These are phyloP conservation scores for Drosophila nr. medialis DNA, from an alignment of 2,888 invertebrate species.

Conservation along the genomic window DNA sequence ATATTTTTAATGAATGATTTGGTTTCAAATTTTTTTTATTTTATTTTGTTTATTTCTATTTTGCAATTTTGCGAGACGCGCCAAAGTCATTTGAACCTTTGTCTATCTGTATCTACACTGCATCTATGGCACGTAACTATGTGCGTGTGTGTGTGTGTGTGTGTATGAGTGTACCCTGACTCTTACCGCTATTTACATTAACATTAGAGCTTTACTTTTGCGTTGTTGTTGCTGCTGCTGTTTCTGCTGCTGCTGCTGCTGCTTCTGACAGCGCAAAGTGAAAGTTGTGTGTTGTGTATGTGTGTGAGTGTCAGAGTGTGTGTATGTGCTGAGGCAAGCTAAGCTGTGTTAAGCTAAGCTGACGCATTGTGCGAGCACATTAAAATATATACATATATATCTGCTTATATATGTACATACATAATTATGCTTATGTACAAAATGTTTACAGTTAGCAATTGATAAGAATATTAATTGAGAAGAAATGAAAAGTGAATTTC, in stretches of 20 bases:
- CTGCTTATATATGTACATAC: constrained; percentile 7
- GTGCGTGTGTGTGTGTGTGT: constrained; percentile 43
- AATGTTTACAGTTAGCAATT: constrained; percentile 6
- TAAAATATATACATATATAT: constrained; percentile 18
- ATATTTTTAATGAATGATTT: constrained; percentile 68
- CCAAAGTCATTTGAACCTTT: constrained; percentile 68
- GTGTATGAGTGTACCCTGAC: constrained; percentile 46
- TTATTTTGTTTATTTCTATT: constrained; percentile 31
- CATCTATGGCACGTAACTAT: constrained; percentile 74
- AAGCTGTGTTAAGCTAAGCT: constrained; percentile 36
- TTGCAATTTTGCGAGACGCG: constrained; percentile 60
- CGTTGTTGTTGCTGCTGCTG: constrained; percentile 37
- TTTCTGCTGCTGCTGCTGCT: constrained; percentile 31
- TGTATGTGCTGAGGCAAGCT: constrained; percentile 29
- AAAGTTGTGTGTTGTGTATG: constrained; percentile 59
- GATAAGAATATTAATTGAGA: constrained; percentile 76
- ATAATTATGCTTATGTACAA: not conserved
- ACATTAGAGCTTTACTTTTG: constrained; percentile 75
- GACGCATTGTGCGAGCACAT: constrained; percentile 54
- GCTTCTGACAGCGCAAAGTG: constrained; percentile 78
- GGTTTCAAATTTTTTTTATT: constrained; percentile 57
- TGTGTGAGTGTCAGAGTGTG: constrained; percentile 22
- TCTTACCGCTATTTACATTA: constrained; percentile 80
- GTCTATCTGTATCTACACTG: constrained; percentile 67
- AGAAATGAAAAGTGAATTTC: constrained; percentile 76